Conservation (phyloP, 2,888 invertebrate species). For the Epirrhoe tristata region DNA sequence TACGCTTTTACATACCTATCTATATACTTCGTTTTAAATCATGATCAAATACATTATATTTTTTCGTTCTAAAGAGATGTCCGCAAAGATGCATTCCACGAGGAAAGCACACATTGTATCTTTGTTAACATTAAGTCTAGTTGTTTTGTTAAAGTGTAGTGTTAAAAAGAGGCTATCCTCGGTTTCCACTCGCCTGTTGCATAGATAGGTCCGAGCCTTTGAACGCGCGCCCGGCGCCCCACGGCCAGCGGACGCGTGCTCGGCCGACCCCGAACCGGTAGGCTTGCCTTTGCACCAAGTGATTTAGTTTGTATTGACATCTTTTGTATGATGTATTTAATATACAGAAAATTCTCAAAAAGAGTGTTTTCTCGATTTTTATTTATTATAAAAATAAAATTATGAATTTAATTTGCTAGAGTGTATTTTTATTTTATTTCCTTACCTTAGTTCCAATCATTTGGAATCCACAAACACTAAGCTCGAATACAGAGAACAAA, state of each 20-base stretch:
- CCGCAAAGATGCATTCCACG: conserved; percentile 77
- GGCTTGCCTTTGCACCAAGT: conserved; percentile 86
- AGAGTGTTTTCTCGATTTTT: conserved; percentile 83
- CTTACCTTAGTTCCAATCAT: not conserved
- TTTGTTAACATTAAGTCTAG: conserved; percentile 75
- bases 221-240: conserved; percentile 37
- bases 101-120: conserved; percentile 72
- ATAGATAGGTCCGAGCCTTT: conserved; percentile 63
- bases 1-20: conserved; percentile 82
- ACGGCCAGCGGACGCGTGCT: conserved; percentile 39
- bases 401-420: conserved; percentile 85
- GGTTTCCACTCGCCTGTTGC: conserved; percentile 80
- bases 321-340: conserved; percentile 86
- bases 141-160: conserved; percentile 71
- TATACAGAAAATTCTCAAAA: conserved; percentile 80
- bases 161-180: conserved; percentile 80
- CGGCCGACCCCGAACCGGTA: conserved; percentile 73
- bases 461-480: not conserved
- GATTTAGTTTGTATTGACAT: conserved; percentile 85
- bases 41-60: conserved; percentile 80
- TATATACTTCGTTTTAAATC: conserved; percentile 80
- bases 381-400: conserved; percentile 85
- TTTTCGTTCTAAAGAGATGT: conserved; percentile 70
- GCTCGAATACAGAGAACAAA: no score
- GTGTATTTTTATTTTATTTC: conserved; percentile 56